Conservation (phyloP, 2,888 invertebrate species). For the Diloba caeruleocephala region DNA sequence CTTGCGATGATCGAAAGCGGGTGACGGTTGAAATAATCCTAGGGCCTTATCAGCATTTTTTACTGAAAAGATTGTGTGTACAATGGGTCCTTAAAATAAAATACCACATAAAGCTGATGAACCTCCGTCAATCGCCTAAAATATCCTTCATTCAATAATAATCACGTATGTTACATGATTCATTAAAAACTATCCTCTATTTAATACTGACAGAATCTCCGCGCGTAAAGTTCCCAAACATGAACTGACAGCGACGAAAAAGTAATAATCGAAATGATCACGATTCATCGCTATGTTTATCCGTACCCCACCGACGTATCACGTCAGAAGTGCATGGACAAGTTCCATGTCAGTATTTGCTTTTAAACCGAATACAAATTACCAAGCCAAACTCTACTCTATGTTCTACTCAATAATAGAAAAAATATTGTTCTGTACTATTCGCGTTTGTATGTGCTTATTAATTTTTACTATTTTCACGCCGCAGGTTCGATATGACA, state of each 20-base stretch:
- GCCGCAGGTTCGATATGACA: conserved; percentile 73
- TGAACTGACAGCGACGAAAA: conserved; percentile 67
- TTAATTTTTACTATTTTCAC: conserved; percentile 67
- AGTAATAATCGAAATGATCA: conserved; percentile 70
- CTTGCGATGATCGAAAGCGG: no score
- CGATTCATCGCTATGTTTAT: conserved; percentile 66
- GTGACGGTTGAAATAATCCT: no score
- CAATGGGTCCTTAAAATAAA: conserved; percentile 21
- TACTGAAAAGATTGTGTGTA: no score
- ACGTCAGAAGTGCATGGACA: conserved; percentile 81
- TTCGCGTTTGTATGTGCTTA: conserved; percentile 47
- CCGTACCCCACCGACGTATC: conserved; percentile 60
- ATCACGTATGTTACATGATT: conserved; percentile 54
- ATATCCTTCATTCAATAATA: conserved; percentile 49
- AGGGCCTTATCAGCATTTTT: conserved; percentile 6
- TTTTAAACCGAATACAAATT: conserved; percentile 46
- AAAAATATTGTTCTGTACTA: conserved; percentile 31
- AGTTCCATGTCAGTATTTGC: conserved; percentile 62
- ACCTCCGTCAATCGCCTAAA: conserved; percentile 37
- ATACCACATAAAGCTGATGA: conserved; percentile 24
- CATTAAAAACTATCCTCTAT: conserved; percentile 60
- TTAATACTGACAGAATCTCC: conserved; percentile 59
- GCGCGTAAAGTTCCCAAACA: conserved; percentile 55
- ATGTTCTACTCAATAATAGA: conserved; percentile 41
- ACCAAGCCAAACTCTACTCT: conserved; percentile 47